Conservation (phyloP, 2,797 vertebrate species). For the Poecilia gillii region DNA sequence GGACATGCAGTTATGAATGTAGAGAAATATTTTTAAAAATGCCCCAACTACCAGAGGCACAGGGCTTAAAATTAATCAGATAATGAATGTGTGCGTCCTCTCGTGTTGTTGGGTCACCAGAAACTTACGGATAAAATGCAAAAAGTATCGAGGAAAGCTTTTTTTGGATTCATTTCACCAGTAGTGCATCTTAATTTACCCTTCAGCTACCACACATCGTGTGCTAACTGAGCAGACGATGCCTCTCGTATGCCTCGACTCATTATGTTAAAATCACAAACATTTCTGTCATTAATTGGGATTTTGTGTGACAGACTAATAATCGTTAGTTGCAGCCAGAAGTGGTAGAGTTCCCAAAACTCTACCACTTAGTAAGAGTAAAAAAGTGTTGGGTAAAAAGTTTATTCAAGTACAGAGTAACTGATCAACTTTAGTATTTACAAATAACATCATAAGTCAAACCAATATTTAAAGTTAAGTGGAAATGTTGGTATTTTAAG, state of each 20-base stretch:
- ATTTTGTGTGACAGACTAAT: background rate
- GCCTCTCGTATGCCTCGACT: background rate
- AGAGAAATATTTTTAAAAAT: too few species aligned
- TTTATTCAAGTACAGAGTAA: too few species aligned
- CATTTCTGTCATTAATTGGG: background rate
- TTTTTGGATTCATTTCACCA: slow-evolving; percentile 5
- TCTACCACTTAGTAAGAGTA: too few species aligned
- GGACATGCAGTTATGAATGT: too few species aligned
- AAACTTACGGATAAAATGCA: slow-evolving; percentile 27
- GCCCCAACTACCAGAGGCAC: too few species aligned
- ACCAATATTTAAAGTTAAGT: too few species aligned
- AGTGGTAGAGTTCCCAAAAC: too few species aligned
- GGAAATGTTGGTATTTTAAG: too few species aligned
- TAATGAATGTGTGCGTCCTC: slow-evolving; percentile 52
- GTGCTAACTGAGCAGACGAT: background rate
- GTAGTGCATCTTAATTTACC: slow-evolving; percentile 14
- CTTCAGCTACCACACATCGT: slow-evolving; percentile 1
- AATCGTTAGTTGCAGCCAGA: too few species aligned
- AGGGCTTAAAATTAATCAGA: slow-evolving; percentile 55
- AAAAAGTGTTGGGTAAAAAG: too few species aligned
- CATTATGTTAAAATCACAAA: background rate
- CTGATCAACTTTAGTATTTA: too few species aligned
- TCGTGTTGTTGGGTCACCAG: slow-evolving; percentile 26
- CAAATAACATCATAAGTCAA: too few species aligned
- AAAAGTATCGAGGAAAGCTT: slow-evolving; percentile 6